These are phyloP conservation scores for Gymnoscopelus braueri DNA, from an alignment of 2,797 vertebrate genomes.

Conservation along the genomic window DNA sequence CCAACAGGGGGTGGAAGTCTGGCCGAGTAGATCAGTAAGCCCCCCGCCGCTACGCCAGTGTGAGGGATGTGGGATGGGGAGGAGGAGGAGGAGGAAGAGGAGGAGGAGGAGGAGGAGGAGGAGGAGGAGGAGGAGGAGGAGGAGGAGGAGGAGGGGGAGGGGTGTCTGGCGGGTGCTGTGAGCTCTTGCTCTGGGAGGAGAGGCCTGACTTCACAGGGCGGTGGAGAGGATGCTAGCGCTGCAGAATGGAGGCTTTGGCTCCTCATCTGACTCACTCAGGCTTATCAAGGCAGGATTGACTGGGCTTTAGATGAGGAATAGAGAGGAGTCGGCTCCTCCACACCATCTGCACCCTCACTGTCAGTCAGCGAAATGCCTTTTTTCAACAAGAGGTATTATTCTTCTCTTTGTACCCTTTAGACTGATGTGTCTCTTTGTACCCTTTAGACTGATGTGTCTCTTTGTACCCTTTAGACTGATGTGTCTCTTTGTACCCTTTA, in stretches of 20 bases:
- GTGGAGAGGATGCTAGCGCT: conserved; percentile 54
- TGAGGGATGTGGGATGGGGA: conserved; percentile 9
- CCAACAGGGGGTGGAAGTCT: not conserved
- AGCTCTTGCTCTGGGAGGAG: conserved; percentile 52
- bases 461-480: too few species aligned
- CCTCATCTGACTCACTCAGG: conserved; percentile 68
- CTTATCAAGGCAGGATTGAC: conserved; percentile 62
- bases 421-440: not conserved
- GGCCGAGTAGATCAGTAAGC: conserved; percentile 28
- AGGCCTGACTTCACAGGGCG: conserved; percentile 50
- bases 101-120: not conserved
- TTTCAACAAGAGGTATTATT: conserved; percentile 24
- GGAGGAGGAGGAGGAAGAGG: not conserved
- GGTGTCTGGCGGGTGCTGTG: conserved; percentile 36
- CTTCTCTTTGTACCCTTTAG: not conserved
- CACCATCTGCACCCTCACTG: conserved; percentile 27
- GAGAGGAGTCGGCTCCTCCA: conserved; percentile 28
- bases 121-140: not conserved
- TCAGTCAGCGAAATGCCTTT: conserved; percentile 19
- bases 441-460: not conserved
- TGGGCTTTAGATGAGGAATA: conserved; percentile 51
- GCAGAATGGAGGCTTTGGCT: conserved; percentile 68
- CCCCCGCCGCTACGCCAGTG: conserved; percentile 34
- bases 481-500: not conserved
- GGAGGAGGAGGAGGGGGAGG: conserved; percentile 4